Evolutionary conservation across 2,113 vertebrate species (phyloP).

Genomic region (Gallinago jamesoni): DNA sequence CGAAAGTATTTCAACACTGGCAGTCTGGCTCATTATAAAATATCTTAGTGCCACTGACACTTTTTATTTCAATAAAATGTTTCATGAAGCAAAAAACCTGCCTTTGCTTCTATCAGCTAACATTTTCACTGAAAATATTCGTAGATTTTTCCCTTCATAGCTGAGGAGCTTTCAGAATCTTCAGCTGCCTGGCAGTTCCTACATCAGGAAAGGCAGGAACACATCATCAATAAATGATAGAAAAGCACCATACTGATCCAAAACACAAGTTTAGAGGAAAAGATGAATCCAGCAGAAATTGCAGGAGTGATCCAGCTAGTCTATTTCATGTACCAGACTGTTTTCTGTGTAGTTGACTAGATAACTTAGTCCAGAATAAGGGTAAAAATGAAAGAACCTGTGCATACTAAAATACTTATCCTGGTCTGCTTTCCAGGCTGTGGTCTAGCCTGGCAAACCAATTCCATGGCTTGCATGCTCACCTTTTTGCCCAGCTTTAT

Average conservation of each 20-base stretch:
- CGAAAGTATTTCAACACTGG: neutral
- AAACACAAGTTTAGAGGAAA: neutral
- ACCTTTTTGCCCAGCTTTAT: neutral
- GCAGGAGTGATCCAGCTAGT: neutral
- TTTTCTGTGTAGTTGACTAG: neutral
- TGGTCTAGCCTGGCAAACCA: neutral
- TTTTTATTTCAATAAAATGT: neutral
- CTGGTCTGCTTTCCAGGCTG: neutral
- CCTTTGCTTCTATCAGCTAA: neutral
- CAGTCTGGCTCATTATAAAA: neutral
- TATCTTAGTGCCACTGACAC: neutral
- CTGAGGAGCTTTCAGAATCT: neutral
- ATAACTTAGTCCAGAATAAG: neutral
- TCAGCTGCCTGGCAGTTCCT: neutral
- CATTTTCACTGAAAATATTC: neutral
- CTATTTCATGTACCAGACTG: neutral
- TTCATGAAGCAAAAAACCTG: neutral
- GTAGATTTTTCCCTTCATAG: neutral
- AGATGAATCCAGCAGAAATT: neutral
- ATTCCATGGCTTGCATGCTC: neutral
- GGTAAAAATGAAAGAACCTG: neutral
- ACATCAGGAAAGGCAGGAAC: neutral
- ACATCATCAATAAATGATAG: neutral
- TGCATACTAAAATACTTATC: neutral
- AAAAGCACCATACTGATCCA: neutral